Evolutionary conservation across 2,888 invertebrate genomes (phyloP), one percentile per base, ranked within the genome.

Genomic region (Tigriopus californicus): DNA sequence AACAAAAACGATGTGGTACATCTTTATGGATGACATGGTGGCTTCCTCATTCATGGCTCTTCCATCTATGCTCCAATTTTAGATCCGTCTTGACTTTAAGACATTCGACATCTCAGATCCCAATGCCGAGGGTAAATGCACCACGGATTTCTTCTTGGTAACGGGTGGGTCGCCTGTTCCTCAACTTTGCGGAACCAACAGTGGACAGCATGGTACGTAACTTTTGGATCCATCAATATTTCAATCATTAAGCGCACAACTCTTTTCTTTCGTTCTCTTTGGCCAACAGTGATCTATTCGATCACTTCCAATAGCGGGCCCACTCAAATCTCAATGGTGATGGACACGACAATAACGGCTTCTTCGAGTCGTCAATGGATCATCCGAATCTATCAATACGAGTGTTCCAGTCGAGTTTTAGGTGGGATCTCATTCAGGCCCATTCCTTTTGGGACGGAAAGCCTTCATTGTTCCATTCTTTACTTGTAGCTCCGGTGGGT

Each of bases 301-400:
- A 22, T 56, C 20, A 56, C 56, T 44, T 44, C 56, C 42, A 44
- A 56, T 44, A 56, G 56, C 18, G 56, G 56, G n/a, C 56, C 56
- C 12, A 41, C 20, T 6, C 56, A 56, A 22, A 15, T 56, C n/a
- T 56, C 56, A n/a, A 25, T 56, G 2, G 24, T 56, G 15, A 42
- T 33, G 33, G 56, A 56, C 44, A 56, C 56, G 3, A 56, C 56
- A 18, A 41, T 25, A 10, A 54, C 54, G 15, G 18, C 41, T 18
- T 13, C 18, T 25, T 20, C 24, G 25, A 40, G 18, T 24, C 42
- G 56, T 24, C 13, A 15, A 46, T 56, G 56, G 56, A 20, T 20
- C 13, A 44, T 56, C 12, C 44, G 56, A 42, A 56, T 56, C 25
- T 6, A 42, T 20, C 56, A 56, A 46, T 56, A 56, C 22, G 56